Base-by-base conservation (phyloP, 1,140 invertebrate species). In the Aleiodes sp. region DNA sequence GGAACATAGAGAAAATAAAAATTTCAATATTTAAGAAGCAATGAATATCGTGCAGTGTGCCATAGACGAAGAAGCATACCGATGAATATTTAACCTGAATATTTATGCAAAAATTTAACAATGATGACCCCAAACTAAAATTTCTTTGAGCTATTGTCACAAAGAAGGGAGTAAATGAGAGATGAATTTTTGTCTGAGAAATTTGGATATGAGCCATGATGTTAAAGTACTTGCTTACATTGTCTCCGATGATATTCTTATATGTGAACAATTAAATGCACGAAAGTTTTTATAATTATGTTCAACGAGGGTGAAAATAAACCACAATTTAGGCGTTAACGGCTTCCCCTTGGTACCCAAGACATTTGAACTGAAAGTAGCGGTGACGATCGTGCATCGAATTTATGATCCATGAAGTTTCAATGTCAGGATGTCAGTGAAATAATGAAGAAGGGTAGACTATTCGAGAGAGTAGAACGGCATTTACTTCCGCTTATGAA, bases 331-430 rank as follows among this genome's bases (percentile, higher is more conserved):
- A 70, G 64, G 63, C 75, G 70, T 74, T 75, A 73, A 78, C 75
- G 61, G 71, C 56, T 56, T 60, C 63, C 70, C 65, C n/a, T n/a
- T 71, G 73, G 73, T 59, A 64, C 31, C 26, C 21, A 62, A 67
- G 29, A 70, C 41, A n/a, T 72, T n/a, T 71, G 68, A 75, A 76
- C 78, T 72, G 81, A 84, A 84, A 84, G 82, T 80, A 59, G 73
- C 62, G 68, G 61, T 43, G 56, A 43, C 33, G 41, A 26, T 74
- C 81, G 78, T 84, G 82, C 39, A 28, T 67, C 68, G 83, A 84
- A 84, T 85, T 26, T 70, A 72, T 57, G 39, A 84, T 80, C 24
- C 16, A 16, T 29, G 12, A 28, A 21, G 31, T 52, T 46, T 64
- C 70, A 73, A 76, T 78, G 78, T 65, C 76, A 79, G 76, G 78